Percentiles rank a stretch among this genome's conserved stretches.
phyloP scores from a whole-genome alignment of 2,113 vertebrate genomes.

The Corythornis madagascariensis region DNA sequence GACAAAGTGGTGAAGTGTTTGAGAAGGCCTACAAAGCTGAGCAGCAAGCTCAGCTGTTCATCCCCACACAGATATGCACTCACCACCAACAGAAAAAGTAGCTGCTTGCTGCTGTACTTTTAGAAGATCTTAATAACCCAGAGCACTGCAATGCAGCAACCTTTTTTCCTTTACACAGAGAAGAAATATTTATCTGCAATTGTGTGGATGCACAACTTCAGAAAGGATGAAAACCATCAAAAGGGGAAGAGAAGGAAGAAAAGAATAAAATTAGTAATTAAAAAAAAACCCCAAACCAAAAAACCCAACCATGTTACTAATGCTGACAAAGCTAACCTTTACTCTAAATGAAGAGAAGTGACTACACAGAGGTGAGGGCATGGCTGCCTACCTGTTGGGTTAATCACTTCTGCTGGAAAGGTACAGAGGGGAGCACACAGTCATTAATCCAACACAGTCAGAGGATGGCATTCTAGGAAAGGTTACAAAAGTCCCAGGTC shows the following conservation, averaged over 20 bases:
- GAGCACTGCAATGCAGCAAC: neutral
- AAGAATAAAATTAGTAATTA: neutral
- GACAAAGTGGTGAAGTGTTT: neutral
- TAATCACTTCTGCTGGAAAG: neutral
- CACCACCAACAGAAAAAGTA: neutral
- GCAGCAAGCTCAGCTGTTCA: neutral
- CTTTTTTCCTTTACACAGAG: neutral
- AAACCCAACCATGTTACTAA: neutral
- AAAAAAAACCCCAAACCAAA: too few relatives aligned
- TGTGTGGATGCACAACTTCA: neutral
- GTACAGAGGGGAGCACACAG: neutral
- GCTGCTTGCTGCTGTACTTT: neutral
- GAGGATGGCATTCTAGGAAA: neutral
- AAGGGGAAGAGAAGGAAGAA: too few relatives aligned
- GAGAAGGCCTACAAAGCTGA: conserved; percentile 1
- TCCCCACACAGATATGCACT: neutral
- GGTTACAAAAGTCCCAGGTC: neutral
- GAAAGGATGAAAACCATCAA: neutral
- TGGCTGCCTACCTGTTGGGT: neutral
- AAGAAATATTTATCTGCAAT: neutral
- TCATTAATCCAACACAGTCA: neutral
- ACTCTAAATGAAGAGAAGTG: neutral
- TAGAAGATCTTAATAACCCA: neutral
- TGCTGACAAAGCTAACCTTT: conserved; percentile 31
- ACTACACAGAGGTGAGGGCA: neutral